Conservation (phyloP, 2,113 vertebrate species). For the Antechinus stuartii region DNA sequence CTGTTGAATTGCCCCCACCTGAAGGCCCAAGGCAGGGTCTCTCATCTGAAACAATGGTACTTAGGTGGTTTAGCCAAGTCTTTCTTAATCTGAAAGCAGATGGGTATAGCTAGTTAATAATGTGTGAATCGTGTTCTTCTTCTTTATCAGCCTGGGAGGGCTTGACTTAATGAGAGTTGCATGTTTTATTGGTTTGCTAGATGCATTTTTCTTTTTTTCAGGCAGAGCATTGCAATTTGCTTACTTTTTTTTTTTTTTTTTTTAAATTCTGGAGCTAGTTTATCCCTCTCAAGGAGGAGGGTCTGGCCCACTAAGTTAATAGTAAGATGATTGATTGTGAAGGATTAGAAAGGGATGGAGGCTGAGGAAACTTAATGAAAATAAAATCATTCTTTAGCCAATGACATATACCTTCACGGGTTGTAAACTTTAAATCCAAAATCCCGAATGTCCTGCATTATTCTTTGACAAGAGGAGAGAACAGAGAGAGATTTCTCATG, state of each 20-base stretch:
- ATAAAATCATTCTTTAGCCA: background rate
- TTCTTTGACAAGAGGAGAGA: background rate
- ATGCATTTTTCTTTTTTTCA: background rate
- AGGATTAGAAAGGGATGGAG: background rate
- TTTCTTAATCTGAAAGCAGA: constrained; percentile 40
- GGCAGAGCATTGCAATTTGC: background rate
- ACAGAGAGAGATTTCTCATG: background rate
- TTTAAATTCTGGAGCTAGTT: background rate
- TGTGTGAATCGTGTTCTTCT: constrained; percentile 36
- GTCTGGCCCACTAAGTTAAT: background rate
- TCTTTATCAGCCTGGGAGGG: constrained; percentile 53
- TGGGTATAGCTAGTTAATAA: constrained; percentile 47
- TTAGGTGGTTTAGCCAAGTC: constrained; percentile 1
- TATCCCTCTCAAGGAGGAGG: background rate
- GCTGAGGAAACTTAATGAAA: background rate
- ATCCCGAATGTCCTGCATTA: background rate
- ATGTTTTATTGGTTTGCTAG: constrained; percentile 32
- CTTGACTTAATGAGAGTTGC: constrained; percentile 46
- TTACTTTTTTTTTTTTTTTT: background rate
- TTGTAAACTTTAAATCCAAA: background rate
- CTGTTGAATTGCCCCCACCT: constrained; percentile 26
- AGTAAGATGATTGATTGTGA: background rate
- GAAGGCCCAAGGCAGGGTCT: constrained; percentile 14
- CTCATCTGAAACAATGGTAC: constrained; percentile 49
- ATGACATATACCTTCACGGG: background rate